Percentiles rank a stretch among this genome's conserved stretches.
These are phyloP conservation scores for Cantharis lateralis DNA, from an alignment of 2,888 invertebrate species.

Conservation along the genomic window DNA sequence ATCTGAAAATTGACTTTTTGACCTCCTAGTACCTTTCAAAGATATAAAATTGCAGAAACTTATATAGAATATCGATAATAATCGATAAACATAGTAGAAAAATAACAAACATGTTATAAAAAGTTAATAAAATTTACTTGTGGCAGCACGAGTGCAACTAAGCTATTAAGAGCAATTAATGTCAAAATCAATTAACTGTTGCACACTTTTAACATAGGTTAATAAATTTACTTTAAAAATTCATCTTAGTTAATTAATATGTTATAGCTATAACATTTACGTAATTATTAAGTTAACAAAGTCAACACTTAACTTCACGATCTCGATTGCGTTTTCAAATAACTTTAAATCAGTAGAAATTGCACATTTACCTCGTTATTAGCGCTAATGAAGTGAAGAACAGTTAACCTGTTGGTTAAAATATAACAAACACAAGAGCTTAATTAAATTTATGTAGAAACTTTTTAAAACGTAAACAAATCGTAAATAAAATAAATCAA, in stretches of 20 bases:
- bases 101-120: background rate
- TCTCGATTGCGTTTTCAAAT: background rate
- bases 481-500: too few species aligned
- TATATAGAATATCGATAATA: too few species aligned
- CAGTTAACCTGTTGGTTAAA: conserved; percentile 4
- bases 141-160: background rate
- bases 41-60: too few species aligned
- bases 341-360: conserved; percentile 7
- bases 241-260: background rate
- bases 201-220: background rate
- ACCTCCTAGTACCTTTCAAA: too few species aligned
- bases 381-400: conserved; percentile 12
- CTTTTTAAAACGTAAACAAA: background rate
- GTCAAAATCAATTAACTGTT: background rate
- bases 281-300: background rate
- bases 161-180: background rate
- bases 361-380: conserved; percentile 14
- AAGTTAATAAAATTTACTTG: background rate
- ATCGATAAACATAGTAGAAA: too few species aligned
- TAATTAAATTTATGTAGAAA: background rate
- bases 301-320: background rate
- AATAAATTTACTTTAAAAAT: background rate
- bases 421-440: background rate
- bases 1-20: too few species aligned
- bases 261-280: background rate